phyloP scores from a whole-genome alignment of 1,140 invertebrate species.

The Anthonomus grandis region DNA sequence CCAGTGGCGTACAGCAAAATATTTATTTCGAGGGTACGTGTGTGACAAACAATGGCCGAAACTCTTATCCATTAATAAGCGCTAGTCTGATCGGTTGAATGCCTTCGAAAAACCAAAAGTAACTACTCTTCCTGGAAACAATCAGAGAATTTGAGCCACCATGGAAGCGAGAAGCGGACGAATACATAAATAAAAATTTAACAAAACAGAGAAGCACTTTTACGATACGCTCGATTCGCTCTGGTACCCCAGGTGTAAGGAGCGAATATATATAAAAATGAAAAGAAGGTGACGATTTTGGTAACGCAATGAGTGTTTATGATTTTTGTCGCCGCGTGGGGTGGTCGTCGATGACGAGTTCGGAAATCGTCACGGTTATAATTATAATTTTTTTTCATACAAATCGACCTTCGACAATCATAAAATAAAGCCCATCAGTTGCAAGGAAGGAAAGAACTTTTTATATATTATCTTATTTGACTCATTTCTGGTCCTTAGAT shows the following conservation, averaged over 20 bases:
- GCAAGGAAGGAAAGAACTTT: too few species aligned
- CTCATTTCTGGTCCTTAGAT: too few species aligned
- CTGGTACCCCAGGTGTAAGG: slow-evolving; percentile 3
- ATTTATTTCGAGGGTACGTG: background rate
- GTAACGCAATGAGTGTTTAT: too few species aligned
- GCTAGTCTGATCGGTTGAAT: background rate
- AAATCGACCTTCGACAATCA: too few species aligned
- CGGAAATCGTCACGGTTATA: too few species aligned
- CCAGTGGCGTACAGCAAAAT: slow-evolving; percentile 5
- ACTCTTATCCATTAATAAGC: background rate
- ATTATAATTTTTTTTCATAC: too few species aligned
- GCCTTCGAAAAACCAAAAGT: background rate
- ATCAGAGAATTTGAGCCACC: background rate
- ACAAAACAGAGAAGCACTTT: slow-evolving; percentile 6
- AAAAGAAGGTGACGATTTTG: slow-evolving; percentile 1
- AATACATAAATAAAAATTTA: slow-evolving; percentile 8
- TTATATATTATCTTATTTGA: too few species aligned
- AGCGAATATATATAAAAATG: background rate
- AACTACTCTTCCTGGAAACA: background rate
- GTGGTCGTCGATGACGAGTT: too few species aligned
- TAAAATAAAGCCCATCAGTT: too few species aligned
- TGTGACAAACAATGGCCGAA: background rate
- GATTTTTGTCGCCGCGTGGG: too few species aligned
- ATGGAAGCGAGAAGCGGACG: background rate
- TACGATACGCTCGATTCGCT: slow-evolving; percentile 1